phyloP scores from a whole-genome alignment of 1,140 invertebrate genomes.

The Paraescarpia echinospica region DNA sequence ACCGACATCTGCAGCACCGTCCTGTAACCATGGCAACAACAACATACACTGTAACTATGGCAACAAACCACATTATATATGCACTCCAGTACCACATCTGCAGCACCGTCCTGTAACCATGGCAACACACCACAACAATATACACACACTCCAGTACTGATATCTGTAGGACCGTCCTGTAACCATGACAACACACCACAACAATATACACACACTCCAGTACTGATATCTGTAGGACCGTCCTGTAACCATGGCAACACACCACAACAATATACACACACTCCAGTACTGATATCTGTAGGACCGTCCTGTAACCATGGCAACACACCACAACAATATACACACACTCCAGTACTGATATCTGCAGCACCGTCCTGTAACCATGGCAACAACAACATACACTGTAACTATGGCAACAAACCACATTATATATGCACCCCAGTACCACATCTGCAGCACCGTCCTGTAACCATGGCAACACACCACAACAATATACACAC shows the following conservation, averaged over 20 bases:
- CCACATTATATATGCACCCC: slow-evolving; percentile 92
- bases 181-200: neutral
- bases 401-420: neutral
- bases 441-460: slow-evolving; percentile 99
- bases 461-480: slow-evolving; percentile 64
- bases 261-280: too few relatives aligned
- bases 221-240: too few relatives aligned
- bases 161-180: too few relatives aligned
- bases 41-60: neutral
- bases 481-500: too few relatives aligned
- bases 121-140: slow-evolving; percentile 8
- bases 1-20: slow-evolving; percentile 99
- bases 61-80: neutral
- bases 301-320: neutral
- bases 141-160: too few relatives aligned
- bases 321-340: neutral
- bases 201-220: slow-evolving; percentile 65
- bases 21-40: slow-evolving; percentile 56
- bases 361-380: slow-evolving; percentile 88
- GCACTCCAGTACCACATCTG: slow-evolving; percentile 99
- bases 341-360: slow-evolving; percentile 75
- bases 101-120: slow-evolving; percentile 76
- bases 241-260: slow-evolving; percentile 62
- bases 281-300: too few relatives aligned
- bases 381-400: slow-evolving; percentile 7